Base-by-base conservation (phyloP, 1,140 invertebrate genomes). In the Musca domestica region DNA sequence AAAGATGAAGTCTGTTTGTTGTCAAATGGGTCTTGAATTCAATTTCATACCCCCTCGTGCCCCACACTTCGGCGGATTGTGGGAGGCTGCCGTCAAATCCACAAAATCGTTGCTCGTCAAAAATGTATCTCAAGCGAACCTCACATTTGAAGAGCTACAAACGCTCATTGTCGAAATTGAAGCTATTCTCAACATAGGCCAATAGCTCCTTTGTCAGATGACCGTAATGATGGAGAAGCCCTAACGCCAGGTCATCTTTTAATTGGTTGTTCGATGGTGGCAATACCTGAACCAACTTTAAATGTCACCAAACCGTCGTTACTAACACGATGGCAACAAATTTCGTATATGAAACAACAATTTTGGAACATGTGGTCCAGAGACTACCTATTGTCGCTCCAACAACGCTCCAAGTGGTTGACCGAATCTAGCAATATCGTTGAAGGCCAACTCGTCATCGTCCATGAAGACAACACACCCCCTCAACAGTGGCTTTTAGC, bases 401-500 rank as follows among this genome's bases (percentile, higher is more conserved):
- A 12, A 34, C n/a, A 6, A 67, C n/a, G n/a, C 49, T 46, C 25
- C 34, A 64, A 46, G 48, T 23, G 19, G 69, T 48, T 70, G 34
- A 2, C 66, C 67, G 22, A 48, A 7, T 48, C 7, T n/a, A n/a
- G n/a, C n/a, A n/a, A n/a, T n/a, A n/a, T n/a, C n/a, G n/a, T n/a
- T n/a, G n/a, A n/a, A n/a, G n/a, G n/a, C n/a, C n/a, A n/a, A n/a
- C n/a, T n/a, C n/a, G n/a, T n/a, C n/a, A n/a, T n/a, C n/a, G n/a
- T n/a, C n/a, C n/a, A n/a, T n/a, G n/a, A n/a, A n/a, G n/a, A n/a
- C n/a, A n/a, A n/a, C n/a, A n/a, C n/a, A n/a, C n/a, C n/a, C n/a
- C n/a, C n/a, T n/a, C n/a, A n/a, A n/a, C 74, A 76, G 66, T 83
- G 83, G 82, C n/a, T 61, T 2, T 20, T 83, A 20, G 82, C 73